Evolutionary conservation across 2,888 invertebrate genomes (phyloP).

Genomic region (Heliconius cydno): DNA sequence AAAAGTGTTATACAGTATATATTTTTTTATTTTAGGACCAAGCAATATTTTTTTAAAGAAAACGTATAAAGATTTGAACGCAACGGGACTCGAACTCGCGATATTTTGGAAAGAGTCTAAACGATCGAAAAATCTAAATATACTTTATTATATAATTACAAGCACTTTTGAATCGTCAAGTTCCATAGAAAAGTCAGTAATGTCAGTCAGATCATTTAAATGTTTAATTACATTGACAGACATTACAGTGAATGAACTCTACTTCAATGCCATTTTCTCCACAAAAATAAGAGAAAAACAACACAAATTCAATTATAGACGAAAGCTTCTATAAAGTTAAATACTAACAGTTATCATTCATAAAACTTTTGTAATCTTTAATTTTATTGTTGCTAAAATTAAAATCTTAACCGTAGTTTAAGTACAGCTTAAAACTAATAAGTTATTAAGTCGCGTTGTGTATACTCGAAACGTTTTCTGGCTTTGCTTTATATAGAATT

Average conservation of each 20-base stretch:
- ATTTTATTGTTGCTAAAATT: slow-evolving; percentile 30
- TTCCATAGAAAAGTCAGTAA: too few relatives aligned
- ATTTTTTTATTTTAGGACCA: not conserved
- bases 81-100: not conserved
- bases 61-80: not conserved
- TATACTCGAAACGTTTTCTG: not conserved
- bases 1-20: slow-evolving; percentile 3
- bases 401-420: slow-evolving; percentile 8
- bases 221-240: too few relatives aligned
- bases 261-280: too few relatives aligned
- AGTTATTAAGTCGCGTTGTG: not conserved
- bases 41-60: not conserved
- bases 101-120: not conserved
- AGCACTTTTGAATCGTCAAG: too few relatives aligned
- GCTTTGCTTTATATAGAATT: not conserved
- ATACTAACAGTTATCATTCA: slow-evolving; percentile 24
- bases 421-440: slow-evolving; percentile 16
- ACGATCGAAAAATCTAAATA: not conserved
- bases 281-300: too few relatives aligned
- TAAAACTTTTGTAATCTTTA: slow-evolving; percentile 21
- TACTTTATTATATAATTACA: too few relatives aligned
- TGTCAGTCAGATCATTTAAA: too few relatives aligned
- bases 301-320: not conserved
- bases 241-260: too few relatives aligned
- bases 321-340: not conserved